Percentiles rank a stretch among this genome's conserved stretches.
Conservation (phyloP, 2,888 invertebrate genomes). For the Agrotis puta region DNA sequence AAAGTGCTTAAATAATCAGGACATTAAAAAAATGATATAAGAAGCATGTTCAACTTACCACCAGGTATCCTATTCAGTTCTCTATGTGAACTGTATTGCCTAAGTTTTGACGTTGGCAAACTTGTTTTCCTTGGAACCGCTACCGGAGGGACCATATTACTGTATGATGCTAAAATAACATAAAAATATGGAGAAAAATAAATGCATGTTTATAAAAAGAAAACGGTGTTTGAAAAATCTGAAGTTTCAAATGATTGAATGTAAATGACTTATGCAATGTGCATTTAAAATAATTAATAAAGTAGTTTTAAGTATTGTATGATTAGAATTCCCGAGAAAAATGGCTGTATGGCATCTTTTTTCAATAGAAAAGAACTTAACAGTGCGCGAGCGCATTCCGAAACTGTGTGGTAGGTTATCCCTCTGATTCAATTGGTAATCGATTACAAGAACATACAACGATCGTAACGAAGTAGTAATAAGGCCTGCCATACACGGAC, state of each 20-base stretch:
- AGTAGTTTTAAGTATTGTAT: background rate
- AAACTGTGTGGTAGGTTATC: background rate
- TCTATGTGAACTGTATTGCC: conserved; percentile 89
- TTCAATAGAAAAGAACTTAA: no score
- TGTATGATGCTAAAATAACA: conserved; percentile 78
- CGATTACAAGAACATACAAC: background rate
- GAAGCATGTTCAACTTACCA: conserved; percentile 70
- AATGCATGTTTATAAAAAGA: conserved; percentile 24
- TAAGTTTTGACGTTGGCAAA: conserved; percentile 87
- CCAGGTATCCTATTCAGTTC: conserved; percentile 87
- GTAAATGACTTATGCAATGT: conserved; percentile 8
- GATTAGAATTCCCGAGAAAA: background rate
- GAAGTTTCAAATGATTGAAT: conserved; percentile 9
- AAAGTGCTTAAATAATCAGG: no score
- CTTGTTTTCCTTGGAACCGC: conserved; percentile 78
- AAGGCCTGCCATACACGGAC: no score
- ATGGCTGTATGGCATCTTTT: background rate
- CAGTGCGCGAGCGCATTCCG: background rate
- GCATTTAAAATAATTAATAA: background rate
- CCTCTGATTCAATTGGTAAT: background rate
- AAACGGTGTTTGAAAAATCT: background rate
- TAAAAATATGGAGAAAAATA: conserved; percentile 51
- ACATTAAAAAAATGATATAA: conserved; percentile 5
- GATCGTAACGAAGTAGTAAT: background rate
- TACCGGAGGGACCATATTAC: conserved; percentile 79